phyloP scores from a whole-genome alignment of 2,888 invertebrate genomes.

The Clunio marinus region DNA sequence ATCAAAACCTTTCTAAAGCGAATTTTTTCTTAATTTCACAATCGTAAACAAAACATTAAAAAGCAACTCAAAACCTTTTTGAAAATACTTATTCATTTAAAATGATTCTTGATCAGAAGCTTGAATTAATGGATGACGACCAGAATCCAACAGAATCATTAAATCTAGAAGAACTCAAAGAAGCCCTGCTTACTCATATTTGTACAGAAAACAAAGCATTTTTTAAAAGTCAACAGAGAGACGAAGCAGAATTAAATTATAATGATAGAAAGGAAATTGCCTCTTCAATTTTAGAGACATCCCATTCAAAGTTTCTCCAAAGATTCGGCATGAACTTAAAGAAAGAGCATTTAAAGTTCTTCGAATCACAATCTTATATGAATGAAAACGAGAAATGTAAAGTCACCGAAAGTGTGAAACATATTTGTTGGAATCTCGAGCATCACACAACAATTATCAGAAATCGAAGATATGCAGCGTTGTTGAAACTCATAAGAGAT shows the following conservation, averaged over 20 bases:
- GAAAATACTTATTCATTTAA: neutral
- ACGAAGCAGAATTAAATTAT: slow-evolving; percentile 67
- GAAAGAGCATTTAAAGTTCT: slow-evolving; percentile 65
- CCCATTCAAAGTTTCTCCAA: slow-evolving; percentile 65
- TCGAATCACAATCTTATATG: slow-evolving; percentile 53
- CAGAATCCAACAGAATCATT: neutral
- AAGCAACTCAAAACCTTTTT: too few species aligned
- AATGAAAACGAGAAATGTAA: slow-evolving; percentile 53
- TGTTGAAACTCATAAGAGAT: slow-evolving; percentile 66
- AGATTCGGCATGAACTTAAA: slow-evolving; percentile 72
- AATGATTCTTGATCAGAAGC: neutral
- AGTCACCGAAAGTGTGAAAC: slow-evolving; percentile 60
- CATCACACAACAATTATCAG: slow-evolving; percentile 58
- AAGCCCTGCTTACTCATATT: slow-evolving; percentile 61
- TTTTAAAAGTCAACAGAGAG: slow-evolving; percentile 78
- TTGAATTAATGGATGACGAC: neutral
- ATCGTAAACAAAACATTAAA: too few species aligned
- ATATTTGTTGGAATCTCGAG: slow-evolving; percentile 57
- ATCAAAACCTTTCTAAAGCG: too few species aligned
- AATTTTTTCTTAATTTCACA: too few species aligned
- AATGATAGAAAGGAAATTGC: slow-evolving; percentile 69
- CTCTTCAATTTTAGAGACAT: slow-evolving; percentile 59
- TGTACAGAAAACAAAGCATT: slow-evolving; percentile 59
- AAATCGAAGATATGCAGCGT: slow-evolving; percentile 78
- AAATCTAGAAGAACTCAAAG: slow-evolving; percentile 28